phyloP scores from a whole-genome alignment of 1,140 invertebrate species.

The Dreissena rostriformis region DNA sequence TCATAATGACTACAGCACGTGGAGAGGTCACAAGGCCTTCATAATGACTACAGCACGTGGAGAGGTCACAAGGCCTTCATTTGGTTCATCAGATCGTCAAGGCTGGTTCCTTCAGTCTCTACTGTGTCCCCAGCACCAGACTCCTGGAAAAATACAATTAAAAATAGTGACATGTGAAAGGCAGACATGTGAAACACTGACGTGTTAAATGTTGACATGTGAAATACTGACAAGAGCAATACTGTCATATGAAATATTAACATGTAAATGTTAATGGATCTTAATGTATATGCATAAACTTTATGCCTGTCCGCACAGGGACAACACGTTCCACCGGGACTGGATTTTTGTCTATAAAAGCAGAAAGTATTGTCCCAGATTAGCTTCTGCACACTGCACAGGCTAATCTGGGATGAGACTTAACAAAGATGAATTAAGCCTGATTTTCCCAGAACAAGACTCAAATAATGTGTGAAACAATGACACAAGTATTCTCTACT shows the following conservation, averaged over 20 bases:
- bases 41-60: too few relatives aligned
- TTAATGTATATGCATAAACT: background rate
- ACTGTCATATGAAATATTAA: background rate
- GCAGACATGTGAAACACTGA: background rate
- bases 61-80: conserved; percentile 89
- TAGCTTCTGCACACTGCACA: too few relatives aligned
- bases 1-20: conserved; percentile 84
- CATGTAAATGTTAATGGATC: background rate
- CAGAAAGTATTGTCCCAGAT: too few relatives aligned
- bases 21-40: conserved; percentile 87
- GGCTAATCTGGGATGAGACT: too few relatives aligned
- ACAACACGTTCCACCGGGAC: too few relatives aligned
- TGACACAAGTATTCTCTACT: too few relatives aligned
- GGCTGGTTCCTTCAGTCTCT: conserved; percentile 82
- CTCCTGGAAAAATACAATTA: background rate
- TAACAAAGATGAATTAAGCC: too few relatives aligned
- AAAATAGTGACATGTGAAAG: background rate
- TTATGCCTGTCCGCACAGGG: too few relatives aligned
- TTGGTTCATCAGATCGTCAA: conserved; percentile 94
- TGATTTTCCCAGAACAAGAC: too few relatives aligned
- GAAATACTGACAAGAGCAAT: background rate
- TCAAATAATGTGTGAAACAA: too few relatives aligned
- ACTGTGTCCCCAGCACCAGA: conserved; percentile 49
- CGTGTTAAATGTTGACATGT: background rate
- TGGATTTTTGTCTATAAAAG: too few relatives aligned